Evolutionary conservation across 2,888 invertebrate genomes (phyloP).

Genomic region (Notodonta ziczac): DNA sequence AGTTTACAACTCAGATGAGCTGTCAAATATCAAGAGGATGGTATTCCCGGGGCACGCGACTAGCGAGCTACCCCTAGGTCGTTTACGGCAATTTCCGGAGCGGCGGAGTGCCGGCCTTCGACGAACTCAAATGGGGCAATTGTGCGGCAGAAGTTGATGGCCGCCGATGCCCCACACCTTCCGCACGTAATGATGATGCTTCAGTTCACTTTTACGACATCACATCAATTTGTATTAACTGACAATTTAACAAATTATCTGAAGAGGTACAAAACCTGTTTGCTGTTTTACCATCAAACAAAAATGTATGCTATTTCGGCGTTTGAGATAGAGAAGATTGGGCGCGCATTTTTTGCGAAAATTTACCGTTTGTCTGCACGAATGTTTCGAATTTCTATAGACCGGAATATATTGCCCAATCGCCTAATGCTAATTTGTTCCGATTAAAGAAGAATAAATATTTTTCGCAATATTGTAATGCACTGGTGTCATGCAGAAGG

Average conservation of each 20-base stretch:
- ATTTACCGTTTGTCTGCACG: background rate
- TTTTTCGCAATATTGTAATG: too few species aligned
- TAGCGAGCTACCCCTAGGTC: slow-evolving; percentile 38
- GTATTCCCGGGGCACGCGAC: slow-evolving; percentile 3
- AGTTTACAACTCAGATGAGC: background rate
- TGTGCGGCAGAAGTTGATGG: slow-evolving; percentile 68
- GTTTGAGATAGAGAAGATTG: background rate
- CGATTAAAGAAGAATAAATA: too few species aligned
- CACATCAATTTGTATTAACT: slow-evolving; percentile 1
- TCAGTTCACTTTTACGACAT: slow-evolving; percentile 24
- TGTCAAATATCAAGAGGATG: background rate
- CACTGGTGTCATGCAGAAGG: too few species aligned
- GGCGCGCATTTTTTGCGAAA: background rate
- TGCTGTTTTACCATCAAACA: background rate
- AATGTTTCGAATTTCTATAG: too few species aligned
- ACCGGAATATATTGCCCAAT: too few species aligned
- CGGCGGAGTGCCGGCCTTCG: slow-evolving; percentile 48
- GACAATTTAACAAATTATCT: background rate
- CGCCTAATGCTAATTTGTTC: too few species aligned
- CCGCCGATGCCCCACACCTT: slow-evolving; percentile 54
- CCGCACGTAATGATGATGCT: slow-evolving; percentile 57
- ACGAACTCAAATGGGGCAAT: slow-evolving; percentile 65
- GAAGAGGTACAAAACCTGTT: background rate
- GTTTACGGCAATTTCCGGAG: slow-evolving; percentile 55
- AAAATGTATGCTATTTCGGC: background rate